These are phyloP conservation scores for Arizona elegans DNA, from an alignment of 2,113 vertebrate species.

Conservation along the genomic window DNA sequence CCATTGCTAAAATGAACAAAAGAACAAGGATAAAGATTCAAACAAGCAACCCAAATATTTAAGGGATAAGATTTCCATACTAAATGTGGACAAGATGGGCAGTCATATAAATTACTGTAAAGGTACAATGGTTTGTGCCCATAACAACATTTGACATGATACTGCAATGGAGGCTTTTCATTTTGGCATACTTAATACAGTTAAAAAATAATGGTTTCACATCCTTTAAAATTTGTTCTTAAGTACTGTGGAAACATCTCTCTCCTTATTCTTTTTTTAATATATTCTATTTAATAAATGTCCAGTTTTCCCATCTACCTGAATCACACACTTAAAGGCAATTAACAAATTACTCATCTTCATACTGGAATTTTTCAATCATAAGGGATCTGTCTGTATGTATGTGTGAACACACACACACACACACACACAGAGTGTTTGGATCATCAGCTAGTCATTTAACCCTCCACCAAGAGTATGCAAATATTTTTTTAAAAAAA, in stretches of 20 bases:
- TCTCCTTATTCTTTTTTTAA: background rate
- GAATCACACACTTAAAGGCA: background rate
- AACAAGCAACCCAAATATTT: conserved; percentile 5
- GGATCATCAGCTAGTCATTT: background rate
- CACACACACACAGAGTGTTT: background rate
- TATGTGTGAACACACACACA: too few relatives aligned
- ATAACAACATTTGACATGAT: background rate
- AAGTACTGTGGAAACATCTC: background rate
- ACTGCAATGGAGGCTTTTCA: background rate
- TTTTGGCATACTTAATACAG: background rate
- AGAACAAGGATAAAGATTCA: background rate
- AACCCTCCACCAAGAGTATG: background rate
- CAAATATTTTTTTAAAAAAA: background rate
- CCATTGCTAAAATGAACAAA: conserved; percentile 82
- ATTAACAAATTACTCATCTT: background rate
- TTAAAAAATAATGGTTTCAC: background rate
- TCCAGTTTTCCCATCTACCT: background rate
- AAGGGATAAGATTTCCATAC: background rate
- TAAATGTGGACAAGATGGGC: background rate
- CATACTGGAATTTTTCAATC: background rate
- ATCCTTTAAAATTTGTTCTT: background rate
- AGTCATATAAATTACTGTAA: background rate
- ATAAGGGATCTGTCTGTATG: background rate
- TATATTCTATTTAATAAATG: background rate
- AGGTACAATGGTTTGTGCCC: background rate